phyloP scores from a whole-genome alignment of 2,113 vertebrate species.

The Picathartes gymnocephalus region DNA sequence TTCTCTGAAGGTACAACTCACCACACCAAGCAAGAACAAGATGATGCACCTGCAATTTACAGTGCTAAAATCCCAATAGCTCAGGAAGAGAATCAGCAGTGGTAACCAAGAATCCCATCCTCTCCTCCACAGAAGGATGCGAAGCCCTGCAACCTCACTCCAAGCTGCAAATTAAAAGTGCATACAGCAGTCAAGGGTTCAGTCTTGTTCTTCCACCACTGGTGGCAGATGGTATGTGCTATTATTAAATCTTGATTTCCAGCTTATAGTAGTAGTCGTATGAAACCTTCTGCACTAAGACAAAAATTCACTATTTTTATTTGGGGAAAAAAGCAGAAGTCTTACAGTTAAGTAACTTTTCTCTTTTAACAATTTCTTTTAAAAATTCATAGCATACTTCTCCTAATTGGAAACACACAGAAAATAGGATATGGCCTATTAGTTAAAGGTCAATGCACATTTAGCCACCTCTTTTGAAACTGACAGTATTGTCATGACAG shows the following conservation, averaged over 20 bases:
- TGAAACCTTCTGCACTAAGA: neutral
- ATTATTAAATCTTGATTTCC: conserved; percentile 25
- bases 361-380: neutral
- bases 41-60: neutral
- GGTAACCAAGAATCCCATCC: neutral
- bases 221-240: neutral
- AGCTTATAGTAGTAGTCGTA: neutral
- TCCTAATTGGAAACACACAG: conserved; percentile 46
- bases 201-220: neutral
- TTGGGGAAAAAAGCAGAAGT: neutral
- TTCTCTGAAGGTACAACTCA: neutral
- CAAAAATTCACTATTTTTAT: neutral
- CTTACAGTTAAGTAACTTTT: conserved; percentile 8
- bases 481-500: conserved; percentile 40
- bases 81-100: neutral
- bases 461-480: conserved; percentile 44
- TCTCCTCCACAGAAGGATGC: neutral
- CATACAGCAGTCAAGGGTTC: neutral
- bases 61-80: neutral
- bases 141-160: neutral
- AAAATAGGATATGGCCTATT: conserved; percentile 29
- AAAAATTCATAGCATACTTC: neutral
- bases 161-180: neutral
- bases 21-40: neutral
- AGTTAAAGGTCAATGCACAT: conserved; percentile 43